Evolutionary conservation across 2,888 invertebrate species (phyloP).

Genomic region (Tachystola acroxantha): DNA sequence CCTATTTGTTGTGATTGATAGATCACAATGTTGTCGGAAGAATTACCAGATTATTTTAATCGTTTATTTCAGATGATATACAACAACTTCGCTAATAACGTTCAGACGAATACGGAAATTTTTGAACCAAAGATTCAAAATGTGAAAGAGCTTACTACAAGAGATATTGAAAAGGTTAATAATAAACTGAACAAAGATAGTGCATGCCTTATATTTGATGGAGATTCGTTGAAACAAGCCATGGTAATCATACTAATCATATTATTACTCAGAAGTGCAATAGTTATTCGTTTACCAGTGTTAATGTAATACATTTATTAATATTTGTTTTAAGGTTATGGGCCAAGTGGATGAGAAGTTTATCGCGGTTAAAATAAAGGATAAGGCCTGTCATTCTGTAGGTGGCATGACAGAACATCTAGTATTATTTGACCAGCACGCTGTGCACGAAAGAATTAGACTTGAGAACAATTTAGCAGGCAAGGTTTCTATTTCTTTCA

Average conservation of each 20-base stretch:
- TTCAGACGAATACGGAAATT: slow-evolving; percentile 65
- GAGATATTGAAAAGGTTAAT: slow-evolving; percentile 42
- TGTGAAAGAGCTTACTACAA: slow-evolving; percentile 32
- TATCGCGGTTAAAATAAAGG: slow-evolving; percentile 73
- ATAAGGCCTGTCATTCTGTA: slow-evolving; percentile 27
- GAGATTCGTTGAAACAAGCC: slow-evolving; percentile 38
- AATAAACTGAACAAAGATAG: slow-evolving; percentile 39
- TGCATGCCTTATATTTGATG: slow-evolving; percentile 47
- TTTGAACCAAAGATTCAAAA: slow-evolving; percentile 46
- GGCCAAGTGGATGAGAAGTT: slow-evolving; percentile 88
- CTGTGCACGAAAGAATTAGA: slow-evolving; percentile 89
- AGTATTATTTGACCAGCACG: slow-evolving; percentile 91
- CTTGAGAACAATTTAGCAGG: slow-evolving; percentile 83
- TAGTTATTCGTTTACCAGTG: too few species aligned
- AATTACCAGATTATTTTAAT: too few species aligned
- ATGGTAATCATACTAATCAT: slow-evolving; percentile 29
- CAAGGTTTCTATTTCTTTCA: too few species aligned
- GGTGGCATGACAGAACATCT: slow-evolving; percentile 62
- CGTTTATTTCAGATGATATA: slow-evolving; percentile 51
- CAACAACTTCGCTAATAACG: slow-evolving; percentile 58
- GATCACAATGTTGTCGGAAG: too few species aligned
- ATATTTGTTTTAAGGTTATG: slow-evolving; percentile 78
- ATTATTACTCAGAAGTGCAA: not conserved
- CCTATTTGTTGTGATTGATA: too few species aligned
- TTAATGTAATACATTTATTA: too few species aligned